Percentiles rank a stretch among this genome's conserved stretches.
These are phyloP conservation scores for Tortrix viridana DNA, from an alignment of 2,888 invertebrate species.

Conservation along the genomic window DNA sequence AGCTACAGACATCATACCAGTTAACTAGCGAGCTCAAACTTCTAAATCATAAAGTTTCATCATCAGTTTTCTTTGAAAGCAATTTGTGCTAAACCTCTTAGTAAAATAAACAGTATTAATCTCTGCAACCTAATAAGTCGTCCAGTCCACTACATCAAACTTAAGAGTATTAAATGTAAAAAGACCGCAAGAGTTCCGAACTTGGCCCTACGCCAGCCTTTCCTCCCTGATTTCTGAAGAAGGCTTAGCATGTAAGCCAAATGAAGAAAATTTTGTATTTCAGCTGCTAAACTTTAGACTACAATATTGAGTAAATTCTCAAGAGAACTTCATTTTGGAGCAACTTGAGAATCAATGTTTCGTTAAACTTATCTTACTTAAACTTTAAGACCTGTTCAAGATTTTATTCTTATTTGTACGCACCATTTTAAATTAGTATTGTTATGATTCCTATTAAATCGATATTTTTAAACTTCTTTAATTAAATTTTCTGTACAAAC, in stretches of 20 bases:
- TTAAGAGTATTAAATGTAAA: slow-evolving; percentile 77
- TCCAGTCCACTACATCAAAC: slow-evolving; percentile 70
- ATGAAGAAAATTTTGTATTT: slow-evolving; percentile 50
- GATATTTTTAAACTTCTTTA: too few species aligned
- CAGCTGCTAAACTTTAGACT: slow-evolving; percentile 25
- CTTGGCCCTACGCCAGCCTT: slow-evolving; percentile 65
- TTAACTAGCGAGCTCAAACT: slow-evolving; percentile 25
- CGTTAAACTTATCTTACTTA: too few species aligned
- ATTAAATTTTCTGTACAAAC: too few species aligned
- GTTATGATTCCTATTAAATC: too few species aligned
- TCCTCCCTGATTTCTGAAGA: slow-evolving; percentile 53
- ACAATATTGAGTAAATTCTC: slow-evolving; percentile 5
- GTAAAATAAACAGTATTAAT: slow-evolving; percentile 73
- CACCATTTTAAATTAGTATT: too few species aligned
- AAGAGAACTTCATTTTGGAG: neutral
- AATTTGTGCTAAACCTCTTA: slow-evolving; percentile 72
- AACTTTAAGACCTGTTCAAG: too few species aligned
- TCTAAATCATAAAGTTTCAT: slow-evolving; percentile 44
- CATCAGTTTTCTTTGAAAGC: slow-evolving; percentile 49
- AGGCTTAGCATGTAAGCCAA: slow-evolving; percentile 45
- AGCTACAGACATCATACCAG: slow-evolving; percentile 14
- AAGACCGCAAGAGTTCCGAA: slow-evolving; percentile 57
- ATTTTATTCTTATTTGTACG: too few species aligned
- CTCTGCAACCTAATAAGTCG: slow-evolving; percentile 62
- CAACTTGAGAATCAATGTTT: neutral